These are phyloP conservation scores for Ormia ochracea DNA, from an alignment of 2,888 invertebrate genomes.

Conservation along the genomic window DNA sequence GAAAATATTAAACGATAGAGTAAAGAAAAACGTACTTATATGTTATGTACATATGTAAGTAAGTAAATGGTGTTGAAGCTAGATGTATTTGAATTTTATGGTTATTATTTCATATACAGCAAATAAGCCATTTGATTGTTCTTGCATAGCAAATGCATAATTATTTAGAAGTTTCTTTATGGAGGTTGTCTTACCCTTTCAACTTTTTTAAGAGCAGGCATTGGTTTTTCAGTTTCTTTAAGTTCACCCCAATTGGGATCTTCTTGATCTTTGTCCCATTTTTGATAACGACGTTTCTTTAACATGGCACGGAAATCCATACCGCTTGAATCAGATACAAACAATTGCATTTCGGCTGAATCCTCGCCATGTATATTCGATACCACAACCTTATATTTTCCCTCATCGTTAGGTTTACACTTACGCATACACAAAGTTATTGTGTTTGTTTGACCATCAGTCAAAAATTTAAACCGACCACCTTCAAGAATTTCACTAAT, in stretches of 20 bases:
- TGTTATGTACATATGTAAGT: too few species aligned
- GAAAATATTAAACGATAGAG: too few species aligned
- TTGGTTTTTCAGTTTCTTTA: constrained; percentile 92
- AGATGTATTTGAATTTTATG: too few species aligned
- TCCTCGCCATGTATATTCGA: constrained; percentile 97
- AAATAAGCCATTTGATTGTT: constrained; percentile 40
- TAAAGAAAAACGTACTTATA: too few species aligned
- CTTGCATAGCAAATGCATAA: constrained; percentile 13
- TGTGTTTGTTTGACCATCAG: constrained; percentile 94
- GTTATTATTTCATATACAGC: not conserved
- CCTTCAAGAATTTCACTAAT: constrained; percentile 95
- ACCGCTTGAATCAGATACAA: constrained; percentile 97
- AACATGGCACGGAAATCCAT: constrained; percentile 99
- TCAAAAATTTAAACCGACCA: constrained; percentile 95
- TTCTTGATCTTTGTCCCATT: constrained; percentile 93
- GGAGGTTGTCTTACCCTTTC: constrained; percentile 84
- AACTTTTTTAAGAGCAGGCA: constrained; percentile 92
- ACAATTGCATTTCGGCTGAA: constrained; percentile 95
- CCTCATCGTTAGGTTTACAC: constrained; percentile 97
- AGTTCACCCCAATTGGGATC: constrained; percentile 96
- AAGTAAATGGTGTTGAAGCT: not conserved
- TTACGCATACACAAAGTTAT: constrained; percentile 97
- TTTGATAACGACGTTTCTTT: constrained; percentile 95
- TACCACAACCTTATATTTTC: constrained; percentile 94
- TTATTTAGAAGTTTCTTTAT: constrained; percentile 1